phyloP scores from a whole-genome alignment of 2,888 invertebrate genomes.

The Neoascia interrupta region DNA sequence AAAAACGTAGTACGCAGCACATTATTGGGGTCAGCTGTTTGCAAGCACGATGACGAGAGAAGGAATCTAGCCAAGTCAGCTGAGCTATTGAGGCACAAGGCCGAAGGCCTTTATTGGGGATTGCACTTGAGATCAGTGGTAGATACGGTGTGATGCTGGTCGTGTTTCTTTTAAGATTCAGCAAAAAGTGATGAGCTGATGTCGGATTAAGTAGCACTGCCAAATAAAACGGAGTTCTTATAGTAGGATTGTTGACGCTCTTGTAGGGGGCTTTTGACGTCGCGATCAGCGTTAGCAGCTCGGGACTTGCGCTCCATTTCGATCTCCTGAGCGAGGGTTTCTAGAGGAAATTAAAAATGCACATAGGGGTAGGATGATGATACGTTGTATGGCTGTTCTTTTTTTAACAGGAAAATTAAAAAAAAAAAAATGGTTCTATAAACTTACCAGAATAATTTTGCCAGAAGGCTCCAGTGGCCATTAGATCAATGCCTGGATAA shows the following conservation, averaged over 20 bases:
- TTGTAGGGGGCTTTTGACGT: slow-evolving; percentile 91
- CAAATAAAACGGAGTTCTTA: slow-evolving; percentile 94
- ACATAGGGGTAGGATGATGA: too few relatives aligned
- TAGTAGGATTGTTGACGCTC: slow-evolving; percentile 89
- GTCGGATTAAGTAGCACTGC: slow-evolving; percentile 87
- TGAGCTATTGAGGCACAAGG: slow-evolving; percentile 54
- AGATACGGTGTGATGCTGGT: slow-evolving; percentile 17
- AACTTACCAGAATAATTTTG: slow-evolving; percentile 94
- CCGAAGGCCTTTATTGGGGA: slow-evolving; percentile 59
- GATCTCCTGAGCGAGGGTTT: slow-evolving; percentile 91
- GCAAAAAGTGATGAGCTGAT: not conserved
- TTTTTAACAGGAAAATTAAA: too few relatives aligned
- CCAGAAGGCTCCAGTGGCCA: slow-evolving; percentile 93
- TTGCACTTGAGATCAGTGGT: slow-evolving; percentile 70
- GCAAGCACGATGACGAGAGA: slow-evolving; percentile 43
- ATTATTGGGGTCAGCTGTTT: slow-evolving; percentile 29
- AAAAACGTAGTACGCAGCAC: slow-evolving; percentile 50
- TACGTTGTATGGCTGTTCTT: too few relatives aligned
- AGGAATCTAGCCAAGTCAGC: slow-evolving; percentile 34
- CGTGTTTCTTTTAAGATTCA: slow-evolving; percentile 19
- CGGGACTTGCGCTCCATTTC: slow-evolving; percentile 93
- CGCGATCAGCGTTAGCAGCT: slow-evolving; percentile 88
- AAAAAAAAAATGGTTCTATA: not conserved
- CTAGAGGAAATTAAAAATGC: slow-evolving; percentile 80
- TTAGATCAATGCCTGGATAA: slow-evolving; percentile 88